phyloP scores from a whole-genome alignment of 2,797 vertebrate species.

The Myoxocephalus aenaeus region DNA sequence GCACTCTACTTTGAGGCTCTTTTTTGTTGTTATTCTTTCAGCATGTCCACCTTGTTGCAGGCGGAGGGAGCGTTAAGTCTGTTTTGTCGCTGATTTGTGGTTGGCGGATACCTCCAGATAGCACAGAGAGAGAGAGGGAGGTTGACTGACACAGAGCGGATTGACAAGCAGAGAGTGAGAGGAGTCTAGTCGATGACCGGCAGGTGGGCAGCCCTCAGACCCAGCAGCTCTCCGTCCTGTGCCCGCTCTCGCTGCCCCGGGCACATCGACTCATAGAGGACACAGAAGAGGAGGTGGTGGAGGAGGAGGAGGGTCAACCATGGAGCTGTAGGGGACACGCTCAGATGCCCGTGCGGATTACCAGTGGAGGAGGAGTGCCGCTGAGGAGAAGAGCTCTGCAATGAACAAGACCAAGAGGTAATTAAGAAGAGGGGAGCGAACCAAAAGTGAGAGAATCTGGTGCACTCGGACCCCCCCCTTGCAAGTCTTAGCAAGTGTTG shows the following conservation, averaged over 20 bases:
- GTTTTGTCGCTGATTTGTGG: constrained; percentile 57
- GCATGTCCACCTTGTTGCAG: constrained; percentile 36
- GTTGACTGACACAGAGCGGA: constrained; percentile 38
- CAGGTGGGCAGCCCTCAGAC: constrained; percentile 54
- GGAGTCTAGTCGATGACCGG: constrained; percentile 56
- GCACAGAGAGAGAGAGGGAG: constrained; percentile 33
- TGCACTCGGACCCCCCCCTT: constrained; percentile 16
- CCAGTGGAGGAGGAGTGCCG: constrained; percentile 74
- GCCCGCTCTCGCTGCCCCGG: constrained; percentile 51
- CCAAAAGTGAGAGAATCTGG: constrained; percentile 34
- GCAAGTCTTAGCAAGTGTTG: constrained; percentile 31
- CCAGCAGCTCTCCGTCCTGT: constrained; percentile 53
- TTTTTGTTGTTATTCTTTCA: constrained; percentile 26
- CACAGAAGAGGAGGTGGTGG: constrained; percentile 56
- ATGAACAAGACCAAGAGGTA: constrained; percentile 89
- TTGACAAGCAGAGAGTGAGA: constrained; percentile 42
- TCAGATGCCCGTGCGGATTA: constrained; percentile 74
- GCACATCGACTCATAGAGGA: constrained; percentile 59
- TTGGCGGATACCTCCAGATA: constrained; percentile 53
- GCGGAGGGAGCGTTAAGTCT: constrained; percentile 15
- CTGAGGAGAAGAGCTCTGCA: constrained; percentile 74
- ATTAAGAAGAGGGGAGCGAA: constrained; percentile 24
- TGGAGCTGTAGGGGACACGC: constrained; percentile 80
- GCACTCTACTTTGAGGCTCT: constrained; percentile 27
- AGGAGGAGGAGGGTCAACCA: constrained; percentile 69